phyloP scores from a whole-genome alignment of 1,140 invertebrate species.

The Lycorma delicatula region DNA sequence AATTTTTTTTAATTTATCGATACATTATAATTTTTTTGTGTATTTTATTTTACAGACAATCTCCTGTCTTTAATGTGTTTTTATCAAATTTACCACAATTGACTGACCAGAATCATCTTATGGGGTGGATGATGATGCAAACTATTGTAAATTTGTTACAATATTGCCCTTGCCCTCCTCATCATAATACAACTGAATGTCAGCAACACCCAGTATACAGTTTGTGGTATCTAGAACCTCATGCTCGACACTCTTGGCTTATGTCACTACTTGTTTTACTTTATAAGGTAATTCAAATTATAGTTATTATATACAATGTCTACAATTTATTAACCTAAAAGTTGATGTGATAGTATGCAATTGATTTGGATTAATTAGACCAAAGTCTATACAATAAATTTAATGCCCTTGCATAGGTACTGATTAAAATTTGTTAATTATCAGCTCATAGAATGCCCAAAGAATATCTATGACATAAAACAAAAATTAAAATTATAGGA shows the following conservation, averaged over 20 bases:
- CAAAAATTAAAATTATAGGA: too few relatives aligned
- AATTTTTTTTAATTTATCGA: too few relatives aligned
- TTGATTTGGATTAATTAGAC: too few relatives aligned
- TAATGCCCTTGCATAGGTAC: too few relatives aligned
- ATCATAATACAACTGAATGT: conserved; percentile 40
- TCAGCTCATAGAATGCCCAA: too few relatives aligned
- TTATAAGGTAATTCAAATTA: conserved; percentile 85
- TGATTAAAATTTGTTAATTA: too few relatives aligned
- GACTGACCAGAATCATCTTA: conserved; percentile 86
- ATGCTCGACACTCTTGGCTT: conserved; percentile 83
- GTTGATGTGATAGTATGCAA: too few relatives aligned
- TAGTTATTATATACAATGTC: too few relatives aligned
- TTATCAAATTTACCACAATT: conserved; percentile 87
- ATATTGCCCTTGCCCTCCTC: conserved; percentile 73
- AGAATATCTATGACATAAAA: too few relatives aligned
- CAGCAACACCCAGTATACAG: conserved; percentile 62
- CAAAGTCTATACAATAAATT: too few relatives aligned
- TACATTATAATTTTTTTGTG: neutral
- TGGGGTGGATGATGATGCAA: conserved; percentile 78
- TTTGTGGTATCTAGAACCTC: conserved; percentile 77
- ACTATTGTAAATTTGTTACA: conserved; percentile 65
- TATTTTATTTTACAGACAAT: conserved; percentile 50
- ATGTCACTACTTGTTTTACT: conserved; percentile 87
- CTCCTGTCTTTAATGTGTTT: conserved; percentile 93
- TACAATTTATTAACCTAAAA: too few relatives aligned